These are phyloP conservation scores for Sympetrum striolatum DNA, from an alignment of 2,888 invertebrate species.

Conservation along the genomic window DNA sequence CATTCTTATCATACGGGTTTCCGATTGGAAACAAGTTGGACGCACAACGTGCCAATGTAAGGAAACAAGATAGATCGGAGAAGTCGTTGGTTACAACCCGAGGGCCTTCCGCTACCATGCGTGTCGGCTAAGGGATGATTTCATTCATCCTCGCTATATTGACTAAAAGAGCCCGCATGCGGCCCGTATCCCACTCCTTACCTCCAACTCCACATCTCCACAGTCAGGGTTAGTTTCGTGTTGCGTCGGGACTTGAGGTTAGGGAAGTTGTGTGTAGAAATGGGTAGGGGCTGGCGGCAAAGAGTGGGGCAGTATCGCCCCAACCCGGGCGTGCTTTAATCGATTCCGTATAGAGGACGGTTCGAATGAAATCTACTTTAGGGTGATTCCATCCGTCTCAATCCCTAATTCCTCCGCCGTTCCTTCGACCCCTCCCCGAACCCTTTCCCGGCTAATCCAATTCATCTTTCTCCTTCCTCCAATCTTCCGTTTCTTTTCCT, in stretches of 20 bases:
- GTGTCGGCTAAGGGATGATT: not conserved
- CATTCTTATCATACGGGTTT: no score
- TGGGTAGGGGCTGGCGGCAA: not conserved
- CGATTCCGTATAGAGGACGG: slow-evolving; percentile 29
- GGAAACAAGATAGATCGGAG: not conserved
- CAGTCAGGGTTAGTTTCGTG: not conserved
- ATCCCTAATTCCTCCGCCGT: not conserved
- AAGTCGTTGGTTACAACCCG: not conserved
- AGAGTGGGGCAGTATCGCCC: not conserved
- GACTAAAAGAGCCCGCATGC: not conserved
- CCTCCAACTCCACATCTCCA: not conserved
- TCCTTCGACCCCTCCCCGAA: not conserved
- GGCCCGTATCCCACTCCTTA: not conserved
- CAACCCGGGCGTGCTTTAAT: not conserved
- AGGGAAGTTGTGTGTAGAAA: not conserved
- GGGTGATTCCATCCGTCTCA: slow-evolving; percentile 30
- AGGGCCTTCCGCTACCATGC: not conserved
- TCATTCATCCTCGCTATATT: not conserved
- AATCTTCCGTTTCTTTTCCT: not conserved
- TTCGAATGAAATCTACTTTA: slow-evolving; percentile 22
- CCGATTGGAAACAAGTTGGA: no score
- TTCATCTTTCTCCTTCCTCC: not conserved
- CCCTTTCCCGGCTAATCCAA: slow-evolving; percentile 2
- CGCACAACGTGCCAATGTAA: no score
- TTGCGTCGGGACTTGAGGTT: slow-evolving; percentile 7